Percentiles rank a stretch among this genome's conserved stretches.
Conservation (phyloP, 2,888 invertebrate genomes). For the Geotrupes spiniger region DNA sequence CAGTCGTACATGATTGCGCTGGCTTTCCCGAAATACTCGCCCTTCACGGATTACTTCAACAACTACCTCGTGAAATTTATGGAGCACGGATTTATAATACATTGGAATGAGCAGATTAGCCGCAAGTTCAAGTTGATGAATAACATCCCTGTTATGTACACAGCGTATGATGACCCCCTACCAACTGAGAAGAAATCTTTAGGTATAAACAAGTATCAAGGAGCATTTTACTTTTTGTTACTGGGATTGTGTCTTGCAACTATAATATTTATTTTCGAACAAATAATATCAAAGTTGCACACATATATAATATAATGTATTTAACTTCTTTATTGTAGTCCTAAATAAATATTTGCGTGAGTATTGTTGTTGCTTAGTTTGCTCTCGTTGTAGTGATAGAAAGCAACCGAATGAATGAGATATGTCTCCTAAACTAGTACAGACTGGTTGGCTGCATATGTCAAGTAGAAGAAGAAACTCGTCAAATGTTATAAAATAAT, state of each 20-base stretch:
- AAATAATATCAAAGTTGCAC: too few relatives aligned
- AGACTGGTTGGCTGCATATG: too few relatives aligned
- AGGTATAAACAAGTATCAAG: not conserved
- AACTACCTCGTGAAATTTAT: slow-evolving; percentile 19
- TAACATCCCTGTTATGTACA: not conserved
- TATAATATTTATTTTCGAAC: not conserved
- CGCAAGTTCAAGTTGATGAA: not conserved
- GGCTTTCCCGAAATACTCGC: slow-evolving; percentile 30
- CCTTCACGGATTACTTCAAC: slow-evolving; percentile 28
- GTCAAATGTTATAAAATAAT: too few relatives aligned
- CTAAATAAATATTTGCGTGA: not conserved
- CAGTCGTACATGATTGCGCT: slow-evolving; percentile 28
- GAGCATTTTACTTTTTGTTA: not conserved
- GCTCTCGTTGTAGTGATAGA: too few relatives aligned
- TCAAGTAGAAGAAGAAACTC: too few relatives aligned
- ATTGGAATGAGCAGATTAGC: slow-evolving; percentile 21
- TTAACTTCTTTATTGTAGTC: too few relatives aligned
- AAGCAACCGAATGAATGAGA: too few relatives aligned
- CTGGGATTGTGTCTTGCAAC: not conserved
- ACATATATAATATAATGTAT: too few relatives aligned
- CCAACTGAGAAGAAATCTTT: not conserved
- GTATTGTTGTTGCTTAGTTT: not conserved
- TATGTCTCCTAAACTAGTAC: too few relatives aligned
- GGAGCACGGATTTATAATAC: slow-evolving; percentile 29
- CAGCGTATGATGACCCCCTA: not conserved